These are phyloP conservation scores for Hermetia illucens DNA, from an alignment of 1,140 invertebrate genomes.

Conservation along the genomic window DNA sequence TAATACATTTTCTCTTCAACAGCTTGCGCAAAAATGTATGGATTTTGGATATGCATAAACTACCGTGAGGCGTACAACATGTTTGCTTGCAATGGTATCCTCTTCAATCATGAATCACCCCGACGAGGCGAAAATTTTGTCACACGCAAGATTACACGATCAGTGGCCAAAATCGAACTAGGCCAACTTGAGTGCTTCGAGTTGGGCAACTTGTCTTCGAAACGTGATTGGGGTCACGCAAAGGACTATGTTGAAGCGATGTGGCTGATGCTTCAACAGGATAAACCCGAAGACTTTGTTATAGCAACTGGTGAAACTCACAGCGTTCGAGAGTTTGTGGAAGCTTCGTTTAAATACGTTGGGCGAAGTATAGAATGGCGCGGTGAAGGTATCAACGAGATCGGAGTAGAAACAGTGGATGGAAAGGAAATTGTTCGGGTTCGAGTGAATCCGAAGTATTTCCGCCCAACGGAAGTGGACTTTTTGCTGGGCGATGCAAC, in stretches of 20 bases:
- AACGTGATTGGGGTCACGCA: slow-evolving; percentile 98
- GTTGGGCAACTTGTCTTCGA: slow-evolving; percentile 91
- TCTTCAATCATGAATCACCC: slow-evolving; percentile 99
- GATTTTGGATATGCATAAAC: slow-evolving; percentile 97
- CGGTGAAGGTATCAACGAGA: slow-evolving; percentile 71
- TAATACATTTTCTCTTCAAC: no score
- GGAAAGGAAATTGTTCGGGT: slow-evolving; percentile 68
- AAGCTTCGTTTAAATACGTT: slow-evolving; percentile 73
- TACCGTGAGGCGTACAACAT: slow-evolving; percentile 97
- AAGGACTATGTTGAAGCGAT: slow-evolving; percentile 99
- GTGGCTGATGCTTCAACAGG: slow-evolving; percentile 99
- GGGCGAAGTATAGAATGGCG: slow-evolving; percentile 66
- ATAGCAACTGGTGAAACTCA: slow-evolving; percentile 92
- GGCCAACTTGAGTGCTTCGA: slow-evolving; percentile 78
- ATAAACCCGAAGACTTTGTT: slow-evolving; percentile 88
- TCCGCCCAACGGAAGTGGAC: slow-evolving; percentile 95
- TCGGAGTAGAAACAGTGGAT: slow-evolving; percentile 79
- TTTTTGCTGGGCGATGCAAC: slow-evolving; percentile 77
- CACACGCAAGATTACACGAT: slow-evolving; percentile 94
- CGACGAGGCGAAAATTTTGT: slow-evolving; percentile 97
- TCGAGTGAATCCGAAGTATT: slow-evolving; percentile 86
- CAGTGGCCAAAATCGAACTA: slow-evolving; percentile 89
- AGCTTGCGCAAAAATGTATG: slow-evolving; percentile 98
- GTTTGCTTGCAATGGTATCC: slow-evolving; percentile 96
- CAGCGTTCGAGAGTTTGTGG: slow-evolving; percentile 94